Evolutionary conservation across 2,113 vertebrate genomes (phyloP), one percentile per base, ranked within the genome.

Genomic region (Piprites chloris): DNA sequence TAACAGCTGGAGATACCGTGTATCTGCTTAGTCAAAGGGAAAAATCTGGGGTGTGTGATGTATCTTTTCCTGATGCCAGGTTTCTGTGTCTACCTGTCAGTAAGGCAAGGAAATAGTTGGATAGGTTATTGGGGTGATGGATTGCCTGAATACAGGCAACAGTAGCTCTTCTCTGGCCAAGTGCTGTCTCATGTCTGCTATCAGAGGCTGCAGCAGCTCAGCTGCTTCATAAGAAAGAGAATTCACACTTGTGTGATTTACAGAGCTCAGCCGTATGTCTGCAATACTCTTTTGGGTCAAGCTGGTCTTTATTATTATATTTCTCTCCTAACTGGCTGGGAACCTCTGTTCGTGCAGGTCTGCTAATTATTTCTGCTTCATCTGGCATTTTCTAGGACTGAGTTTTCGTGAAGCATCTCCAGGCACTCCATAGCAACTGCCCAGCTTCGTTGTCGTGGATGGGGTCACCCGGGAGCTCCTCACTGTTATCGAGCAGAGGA

Each of bases 381-480:
- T 67, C 50, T 86, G 59, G 13, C 10, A 2, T 82, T 95, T 96
- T 91, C 69, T 78, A 35, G 74, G 46, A 17, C 33, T 41, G 26
- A 27, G 42, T 27, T 76, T 37, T 75, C 49, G 33, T 33, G 66
- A 62, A 63, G 46, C 73, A 87, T 62, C 84, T 72, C 87, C 81
- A 62, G 84, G 87, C 28, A 28, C 28, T 82, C 84, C 32, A 21
- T 71, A 42, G 79, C 63, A 88, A 42, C 76, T 59, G 33, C 33
- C 12, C 61, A 47, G 59, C 46, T 89, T 62, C 0, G 0, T 76
- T 85, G 37, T 62, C 49, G 5, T 0, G 7, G n/a, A 46, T 0
- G 1, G 62, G 7, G 22, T 88, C 35, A 26, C 35, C 37, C 1
- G 0, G 17, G 61, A 71, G 76, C 61, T 84, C 80, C 63, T 59